Evolutionary conservation across 2,888 invertebrate species (phyloP).

Genomic region (Lasius platythorax): DNA sequence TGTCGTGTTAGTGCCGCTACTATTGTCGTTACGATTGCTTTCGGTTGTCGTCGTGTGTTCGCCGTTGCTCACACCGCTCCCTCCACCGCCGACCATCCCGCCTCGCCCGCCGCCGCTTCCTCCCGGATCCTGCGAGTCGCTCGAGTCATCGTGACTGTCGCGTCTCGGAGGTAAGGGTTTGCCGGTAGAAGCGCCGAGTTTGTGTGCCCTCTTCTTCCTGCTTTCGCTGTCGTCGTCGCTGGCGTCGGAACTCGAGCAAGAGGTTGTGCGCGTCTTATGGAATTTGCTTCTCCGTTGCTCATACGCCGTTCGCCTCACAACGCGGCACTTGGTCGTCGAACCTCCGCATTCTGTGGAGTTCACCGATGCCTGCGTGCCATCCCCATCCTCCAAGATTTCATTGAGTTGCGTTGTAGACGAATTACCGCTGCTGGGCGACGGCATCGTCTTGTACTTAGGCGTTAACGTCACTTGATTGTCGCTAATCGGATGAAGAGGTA

Average conservation of each 20-base stretch:
- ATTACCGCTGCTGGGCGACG: conserved; percentile 87
- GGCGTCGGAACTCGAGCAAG: conserved; percentile 97
- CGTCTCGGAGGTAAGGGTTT: conserved; percentile 89
- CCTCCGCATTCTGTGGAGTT: conserved; percentile 64
- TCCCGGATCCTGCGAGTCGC: conserved; percentile 93
- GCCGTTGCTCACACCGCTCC: conserved; percentile 78
- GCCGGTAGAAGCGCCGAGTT: conserved; percentile 88
- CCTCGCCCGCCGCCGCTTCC: conserved; percentile 85
- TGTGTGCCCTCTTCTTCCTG: conserved; percentile 93
- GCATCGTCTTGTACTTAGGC: conserved; percentile 88
- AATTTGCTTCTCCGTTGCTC: conserved; percentile 90
- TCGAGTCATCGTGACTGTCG: conserved; percentile 95
- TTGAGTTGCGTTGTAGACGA: conserved; percentile 87
- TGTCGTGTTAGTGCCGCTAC: conserved; percentile 74
- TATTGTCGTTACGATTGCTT: conserved; percentile 67
- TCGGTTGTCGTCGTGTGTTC: conserved; percentile 72
- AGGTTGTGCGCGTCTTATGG: conserved; percentile 92
- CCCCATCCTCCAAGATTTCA: conserved; percentile 91
- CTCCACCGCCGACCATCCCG: conserved; percentile 75
- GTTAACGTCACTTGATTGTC: conserved; percentile 79
- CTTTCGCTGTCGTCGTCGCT: conserved; percentile 95
- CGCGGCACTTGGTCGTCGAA: conserved; percentile 76
- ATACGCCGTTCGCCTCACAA: conserved; percentile 83
- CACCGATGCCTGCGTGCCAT: conserved; percentile 74
- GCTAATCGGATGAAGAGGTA: conserved; percentile 85